Percentiles rank a stretch among this genome's conserved stretches.
Conservation (phyloP, 2,888 invertebrate species). For the Loripinus fragilis region DNA sequence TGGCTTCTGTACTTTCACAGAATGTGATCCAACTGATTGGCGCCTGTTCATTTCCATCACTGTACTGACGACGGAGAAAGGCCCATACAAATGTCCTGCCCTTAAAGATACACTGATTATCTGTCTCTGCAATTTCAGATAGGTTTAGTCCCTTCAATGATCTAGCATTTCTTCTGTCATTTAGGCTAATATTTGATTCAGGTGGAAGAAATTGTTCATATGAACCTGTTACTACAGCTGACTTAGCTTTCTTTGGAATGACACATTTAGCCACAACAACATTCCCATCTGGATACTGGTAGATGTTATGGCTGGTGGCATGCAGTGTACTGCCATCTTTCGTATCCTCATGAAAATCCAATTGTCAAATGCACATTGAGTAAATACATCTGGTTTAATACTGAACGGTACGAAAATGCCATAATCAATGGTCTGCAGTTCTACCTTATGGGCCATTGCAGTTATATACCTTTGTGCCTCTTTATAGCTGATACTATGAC, state of each 20-base stretch:
- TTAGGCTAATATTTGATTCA: neutral
- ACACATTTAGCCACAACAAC: no score
- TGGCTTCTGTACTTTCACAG: neutral
- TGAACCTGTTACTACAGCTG: neutral
- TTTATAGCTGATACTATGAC: neutral
- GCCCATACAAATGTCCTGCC: neutral
- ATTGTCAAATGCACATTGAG: slow-evolving; percentile 4
- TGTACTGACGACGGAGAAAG: neutral
- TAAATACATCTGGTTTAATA: neutral
- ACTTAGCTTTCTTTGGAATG: neutral
- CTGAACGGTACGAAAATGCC: no score
- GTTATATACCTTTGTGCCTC: slow-evolving; percentile 2
- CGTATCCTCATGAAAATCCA: neutral
- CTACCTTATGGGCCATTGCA: neutral
- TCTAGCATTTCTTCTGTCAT: neutral
- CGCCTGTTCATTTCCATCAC: neutral
- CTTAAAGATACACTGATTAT: neutral
- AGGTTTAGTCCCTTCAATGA: neutral
- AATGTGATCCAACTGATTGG: neutral
- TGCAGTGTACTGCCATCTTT: slow-evolving; percentile 6
- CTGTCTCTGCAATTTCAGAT: neutral
- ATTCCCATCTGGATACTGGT: neutral
- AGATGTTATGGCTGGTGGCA: slow-evolving; percentile 1
- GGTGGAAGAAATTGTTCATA: neutral
- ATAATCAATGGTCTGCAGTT: no score